Conservation (phyloP, 2,888 invertebrate genomes). For the Chesias legatella region DNA sequence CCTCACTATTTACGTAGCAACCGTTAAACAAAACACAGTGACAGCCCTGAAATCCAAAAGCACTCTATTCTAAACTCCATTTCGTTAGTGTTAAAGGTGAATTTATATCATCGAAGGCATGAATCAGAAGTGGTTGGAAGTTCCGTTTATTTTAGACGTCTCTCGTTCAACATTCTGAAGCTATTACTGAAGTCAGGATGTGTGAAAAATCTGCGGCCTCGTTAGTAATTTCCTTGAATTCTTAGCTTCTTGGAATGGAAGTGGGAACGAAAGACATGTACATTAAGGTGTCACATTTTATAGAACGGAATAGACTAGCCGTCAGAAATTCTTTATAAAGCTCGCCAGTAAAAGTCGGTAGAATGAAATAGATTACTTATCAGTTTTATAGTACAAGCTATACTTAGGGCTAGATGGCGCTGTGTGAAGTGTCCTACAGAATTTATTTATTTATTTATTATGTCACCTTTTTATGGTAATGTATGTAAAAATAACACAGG, state of each 20-base stretch:
- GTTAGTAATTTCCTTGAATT: slow-evolving; percentile 10
- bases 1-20: background rate
- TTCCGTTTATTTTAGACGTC: slow-evolving; percentile 27
- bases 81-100: slow-evolving; percentile 24
- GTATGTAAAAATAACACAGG: too few relatives aligned
- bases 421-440: too few relatives aligned
- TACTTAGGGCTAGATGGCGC: too few relatives aligned
- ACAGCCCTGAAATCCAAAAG: slow-evolving; percentile 28
- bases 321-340: too few relatives aligned
- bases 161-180: slow-evolving; percentile 19
- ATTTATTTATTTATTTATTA: too few relatives aligned
- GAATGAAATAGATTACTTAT: too few relatives aligned
- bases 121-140: slow-evolving; percentile 33
- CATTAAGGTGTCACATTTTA: too few relatives aligned
- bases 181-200: slow-evolving; percentile 16
- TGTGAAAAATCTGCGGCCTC: slow-evolving; percentile 7
- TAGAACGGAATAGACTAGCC: too few relatives aligned
- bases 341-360: too few relatives aligned
- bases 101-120: slow-evolving; percentile 27
- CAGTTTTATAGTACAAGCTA: too few relatives aligned
- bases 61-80: slow-evolving; percentile 29
- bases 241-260: background rate
- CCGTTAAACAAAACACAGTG: slow-evolving; percentile 2
- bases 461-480: too few relatives aligned
- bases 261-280: too few relatives aligned